phyloP scores from a whole-genome alignment of 2,113 vertebrate species.

The Centropus unirufus region DNA sequence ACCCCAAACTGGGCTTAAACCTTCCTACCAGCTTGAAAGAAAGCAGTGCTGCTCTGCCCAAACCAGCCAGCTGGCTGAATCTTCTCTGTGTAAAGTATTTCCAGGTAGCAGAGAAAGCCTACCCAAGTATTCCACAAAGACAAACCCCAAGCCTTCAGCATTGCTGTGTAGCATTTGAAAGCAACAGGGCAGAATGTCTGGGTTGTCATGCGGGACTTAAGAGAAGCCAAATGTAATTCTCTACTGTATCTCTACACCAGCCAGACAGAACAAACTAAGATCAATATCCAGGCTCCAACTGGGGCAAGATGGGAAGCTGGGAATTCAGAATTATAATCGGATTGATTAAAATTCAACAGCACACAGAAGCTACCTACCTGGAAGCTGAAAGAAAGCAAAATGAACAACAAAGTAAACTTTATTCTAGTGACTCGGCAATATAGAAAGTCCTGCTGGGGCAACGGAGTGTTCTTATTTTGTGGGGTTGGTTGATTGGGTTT shows the following conservation, averaged over 20 bases:
- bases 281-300: not conserved
- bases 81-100: not conserved
- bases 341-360: not conserved
- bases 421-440: not conserved
- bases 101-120: not conserved
- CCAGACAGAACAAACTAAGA: not conserved
- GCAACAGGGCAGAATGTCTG: not conserved
- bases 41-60: not conserved
- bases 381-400: not conserved
- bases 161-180: not conserved
- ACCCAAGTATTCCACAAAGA: not conserved
- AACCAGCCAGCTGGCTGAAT: not conserved
- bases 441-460: not conserved
- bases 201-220: not conserved
- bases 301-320: not conserved
- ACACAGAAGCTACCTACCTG: slow-evolving; percentile 31
- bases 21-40: not conserved
- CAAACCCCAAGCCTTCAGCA: not conserved
- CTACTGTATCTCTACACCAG: not conserved
- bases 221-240: slow-evolving; percentile 5
- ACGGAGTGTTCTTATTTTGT: not conserved
- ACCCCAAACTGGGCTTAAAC: not conserved
- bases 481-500: too few species aligned
- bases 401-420: not conserved
- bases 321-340: not conserved